Base-by-base conservation (phyloP, 2,888 invertebrate species). In the Linnaemya vulpina region DNA sequence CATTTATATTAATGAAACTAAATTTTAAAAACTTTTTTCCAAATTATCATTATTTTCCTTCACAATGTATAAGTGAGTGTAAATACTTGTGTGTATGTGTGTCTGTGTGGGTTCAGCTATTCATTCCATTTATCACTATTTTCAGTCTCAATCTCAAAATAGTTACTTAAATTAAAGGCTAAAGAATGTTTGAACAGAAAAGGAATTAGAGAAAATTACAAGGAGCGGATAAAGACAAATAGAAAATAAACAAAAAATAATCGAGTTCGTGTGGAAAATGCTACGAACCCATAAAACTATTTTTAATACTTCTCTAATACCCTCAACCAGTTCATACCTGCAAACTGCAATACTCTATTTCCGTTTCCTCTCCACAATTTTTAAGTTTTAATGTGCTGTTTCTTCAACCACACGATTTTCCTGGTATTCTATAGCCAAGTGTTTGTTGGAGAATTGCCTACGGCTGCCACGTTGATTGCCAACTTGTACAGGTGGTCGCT, bases 61-160 rank as follows among this genome's bases (percentile, higher is more conserved):
- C 11, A 53, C 20, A 58, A 55, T 38, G 17, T 13, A n/a, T 17
- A 25, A 15, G 22, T 62, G 38, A 17, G 4, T 58, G 55, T 46
- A 40, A 8, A 25, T 38, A 43, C 8, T 17, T 53, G 11, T 43
- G 30, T 53, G 3, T 20, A 20, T 51, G 13, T 20, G 2, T 20
- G 1, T 20, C 5, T 74, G 13, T 51, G 30, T 20, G 5, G 20
- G 63, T 70, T 63, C 3, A 40, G 9, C 38, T 3, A 40, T 8
- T 10, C 38, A 62, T 67, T 77, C 77, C 84, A 80, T 80, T 80
- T 84, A 84, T 84, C 84, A 84, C 77, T 70, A 62, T 62, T 62
- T 71, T 30, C 35, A 62, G 53, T 74, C 3, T 38, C 68, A 75
- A 75, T 70, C 40, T 70, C 3, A 15, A 40, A 58, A 46, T 43